Evolutionary conservation across 2,888 invertebrate genomes (phyloP).

Genomic region (Chaetoderma sp.): DNA sequence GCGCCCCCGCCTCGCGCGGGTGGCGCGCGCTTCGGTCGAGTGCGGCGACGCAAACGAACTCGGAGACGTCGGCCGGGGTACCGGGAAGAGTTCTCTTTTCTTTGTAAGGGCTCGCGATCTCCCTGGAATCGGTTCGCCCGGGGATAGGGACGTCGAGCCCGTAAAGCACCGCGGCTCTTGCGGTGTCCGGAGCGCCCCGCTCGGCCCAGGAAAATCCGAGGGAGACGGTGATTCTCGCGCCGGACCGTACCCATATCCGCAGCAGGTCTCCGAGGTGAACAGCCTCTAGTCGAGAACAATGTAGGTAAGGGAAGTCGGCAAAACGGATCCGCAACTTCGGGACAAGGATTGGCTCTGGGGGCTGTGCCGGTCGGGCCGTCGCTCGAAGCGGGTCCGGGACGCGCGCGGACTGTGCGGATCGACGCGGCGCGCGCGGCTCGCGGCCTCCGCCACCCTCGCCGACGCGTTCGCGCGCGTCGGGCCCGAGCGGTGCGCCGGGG

Average conservation of each 20-base stretch:
- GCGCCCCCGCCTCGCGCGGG: too few species aligned
- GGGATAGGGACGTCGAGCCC: conserved; percentile 68
- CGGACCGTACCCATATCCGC: conserved; percentile 80
- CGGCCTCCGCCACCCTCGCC: background rate
- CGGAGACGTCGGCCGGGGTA: conserved; percentile 64
- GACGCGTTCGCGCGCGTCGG: background rate
- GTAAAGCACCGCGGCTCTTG: conserved; percentile 70
- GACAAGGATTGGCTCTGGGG: conserved; percentile 82
- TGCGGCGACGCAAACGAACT: conserved; percentile 55
- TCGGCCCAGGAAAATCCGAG: conserved; percentile 70
- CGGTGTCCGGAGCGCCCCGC: conserved; percentile 60
- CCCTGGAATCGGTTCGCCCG: conserved; percentile 70
- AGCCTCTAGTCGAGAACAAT: conserved; percentile 79
- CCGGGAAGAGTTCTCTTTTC: conserved; percentile 71
- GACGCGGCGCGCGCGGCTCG: conserved; percentile 59
- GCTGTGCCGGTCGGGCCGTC: conserved; percentile 74
- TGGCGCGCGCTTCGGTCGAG: background rate
- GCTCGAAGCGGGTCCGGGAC: conserved; percentile 70
- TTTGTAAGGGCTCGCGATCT: conserved; percentile 68
- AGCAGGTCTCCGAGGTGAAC: conserved; percentile 82
- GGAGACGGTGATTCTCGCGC: conserved; percentile 68
- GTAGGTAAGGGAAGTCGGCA: conserved; percentile 75
- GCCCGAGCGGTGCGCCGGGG: background rate
- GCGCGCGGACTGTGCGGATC: conserved; percentile 47
- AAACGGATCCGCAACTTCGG: conserved; percentile 76